Base-by-base conservation (phyloP, 2,797 vertebrate species). In the Prunella strophiata region DNA sequence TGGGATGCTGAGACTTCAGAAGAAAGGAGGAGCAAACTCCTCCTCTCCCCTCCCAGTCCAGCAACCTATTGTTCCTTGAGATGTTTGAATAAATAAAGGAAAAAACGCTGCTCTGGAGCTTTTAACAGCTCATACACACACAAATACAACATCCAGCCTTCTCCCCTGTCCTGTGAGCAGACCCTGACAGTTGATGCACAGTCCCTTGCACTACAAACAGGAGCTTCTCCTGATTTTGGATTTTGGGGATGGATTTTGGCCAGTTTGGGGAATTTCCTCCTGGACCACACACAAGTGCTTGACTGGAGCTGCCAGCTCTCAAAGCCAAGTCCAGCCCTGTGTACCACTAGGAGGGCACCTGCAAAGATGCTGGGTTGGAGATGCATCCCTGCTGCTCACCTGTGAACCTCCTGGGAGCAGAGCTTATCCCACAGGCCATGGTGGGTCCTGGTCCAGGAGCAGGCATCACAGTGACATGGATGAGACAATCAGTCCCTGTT, bases 401-500 rank as follows among this genome's bases (percentile, higher is more conserved):
- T 65, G 32, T 16, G 34, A 85, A 21, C 7, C 16, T 86, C 20
- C 38, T 57, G 51, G 42, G n/a, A 88, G 20, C 61, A 85, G 16
- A 66, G 9, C 30, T 45, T 65, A 25, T 20, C 10, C 59, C 23
- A 2, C 3, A 17, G 54, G 71, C 26, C 1, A 0, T 14, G 5
- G 23, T 30, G 27, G 32, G 22, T 42, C 25, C 48, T 73, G 13
- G 7, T n/a, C 40, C 43, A 73, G 59, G 30, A 22, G 27, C 12
- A 65, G 16, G 34, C 27, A 43, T 34, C n/a, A 10, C 0, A 0
- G 29, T 50, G 52, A 51, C 30, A 50, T 0, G 11, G 67, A 18
- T 40, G 55, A 76, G 43, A 23, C 13, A 30, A 51, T 68, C 61
- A 38, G 40, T 32, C 62, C 27, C 75, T 66, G 40, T 55, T 40